Conservation (phyloP, 2,113 vertebrate genomes). For the Etheostoma cragini region DNA sequence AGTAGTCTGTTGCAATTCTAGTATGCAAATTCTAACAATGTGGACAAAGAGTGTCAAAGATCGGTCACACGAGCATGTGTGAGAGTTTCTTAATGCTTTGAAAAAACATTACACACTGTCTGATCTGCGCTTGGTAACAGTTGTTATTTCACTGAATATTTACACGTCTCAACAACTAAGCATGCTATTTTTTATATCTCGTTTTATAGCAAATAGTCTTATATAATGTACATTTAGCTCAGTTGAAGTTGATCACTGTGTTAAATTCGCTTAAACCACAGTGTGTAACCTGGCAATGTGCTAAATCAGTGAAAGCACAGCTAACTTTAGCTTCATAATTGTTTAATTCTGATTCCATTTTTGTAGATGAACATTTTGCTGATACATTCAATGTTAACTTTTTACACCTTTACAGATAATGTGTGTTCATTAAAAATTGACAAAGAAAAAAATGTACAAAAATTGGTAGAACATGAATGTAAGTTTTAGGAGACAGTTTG, state of each 20-base stretch:
- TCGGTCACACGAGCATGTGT: background rate
- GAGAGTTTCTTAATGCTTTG: conserved; percentile 5
- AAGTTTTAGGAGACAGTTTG: background rate
- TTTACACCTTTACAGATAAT: background rate
- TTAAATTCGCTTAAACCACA: background rate
- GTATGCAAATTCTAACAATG: background rate
- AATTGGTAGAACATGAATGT: background rate
- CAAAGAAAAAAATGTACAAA: no score
- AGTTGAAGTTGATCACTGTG: background rate
- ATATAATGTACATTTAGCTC: background rate
- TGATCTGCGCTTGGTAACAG: background rate
- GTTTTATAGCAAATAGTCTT: background rate
- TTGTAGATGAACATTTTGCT: background rate
- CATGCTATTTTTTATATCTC: no score
- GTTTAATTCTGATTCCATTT: background rate
- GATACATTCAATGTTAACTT: background rate
- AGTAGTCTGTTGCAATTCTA: conserved; percentile 16
- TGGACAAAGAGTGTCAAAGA: background rate
- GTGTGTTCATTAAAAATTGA: background rate
- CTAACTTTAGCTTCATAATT: background rate
- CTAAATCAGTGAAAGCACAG: background rate
- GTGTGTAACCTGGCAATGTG: background rate
- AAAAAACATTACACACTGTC: background rate
- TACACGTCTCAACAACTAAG: background rate
- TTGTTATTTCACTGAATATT: background rate